Evolutionary conservation across 2,797 vertebrate genomes (phyloP), one percentile per base, ranked within the genome.

Genomic region (Ataeniobius toweri): DNA sequence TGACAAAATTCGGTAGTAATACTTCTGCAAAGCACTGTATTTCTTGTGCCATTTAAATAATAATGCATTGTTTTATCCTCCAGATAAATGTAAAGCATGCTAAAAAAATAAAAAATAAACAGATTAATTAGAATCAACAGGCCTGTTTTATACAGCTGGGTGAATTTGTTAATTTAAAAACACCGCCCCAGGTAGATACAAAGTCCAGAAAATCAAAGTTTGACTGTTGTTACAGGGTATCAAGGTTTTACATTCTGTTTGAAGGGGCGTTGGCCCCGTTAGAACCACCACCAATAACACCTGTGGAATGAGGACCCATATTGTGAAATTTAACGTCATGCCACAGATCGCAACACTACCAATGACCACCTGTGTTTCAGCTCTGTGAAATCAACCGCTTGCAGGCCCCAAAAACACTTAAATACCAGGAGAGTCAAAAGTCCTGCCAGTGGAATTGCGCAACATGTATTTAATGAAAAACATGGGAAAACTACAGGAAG

Each of bases 211-310:
- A 44, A 41, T 41, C 5, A 26, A 46, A 7, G 41, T 69, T 26
- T 71, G 10, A 31, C 50, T 53, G 28, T 53, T 53, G 46, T 53
- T 46, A 3, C 51, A 71, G 74, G 28, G 31, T 44, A 55, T 77
- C 9, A 70, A 1, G 41, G 63, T n/a, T 53, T 6, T 24, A 79
- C 81, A 81, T 85, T 78, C 79, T 77, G 77, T 73, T 16, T 28
- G 4, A 72, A 89, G 84, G 90, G 93, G 92, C 89, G 92, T 92
- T 93, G 93, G 91, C 74, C 70, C 71, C n/a, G 20, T 50, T n/a
- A 61, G 36, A 51, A 36, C 51, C 28, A 51, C 26, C 59, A 44
- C 31, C 72, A 80, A 10, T 80, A 74, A 89, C 90, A 93, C 92
- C 89, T 91, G 91, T 85, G 78, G 76, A 75, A 74, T 3, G 53